Evolutionary conservation across 2,113 vertebrate genomes (phyloP).

Genomic region (Corythaixoides concolor): DNA sequence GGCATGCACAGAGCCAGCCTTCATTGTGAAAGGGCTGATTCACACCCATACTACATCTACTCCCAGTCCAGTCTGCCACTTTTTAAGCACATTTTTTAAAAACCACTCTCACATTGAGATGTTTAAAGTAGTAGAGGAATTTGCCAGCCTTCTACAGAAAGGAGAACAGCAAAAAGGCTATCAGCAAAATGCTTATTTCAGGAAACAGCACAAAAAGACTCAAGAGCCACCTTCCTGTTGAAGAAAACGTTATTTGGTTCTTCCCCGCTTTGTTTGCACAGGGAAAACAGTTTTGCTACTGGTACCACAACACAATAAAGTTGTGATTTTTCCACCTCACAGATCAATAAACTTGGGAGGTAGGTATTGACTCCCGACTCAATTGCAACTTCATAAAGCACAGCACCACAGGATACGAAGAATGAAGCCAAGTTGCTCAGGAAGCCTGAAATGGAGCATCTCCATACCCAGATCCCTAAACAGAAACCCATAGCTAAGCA

Average conservation of each 20-base stretch:
- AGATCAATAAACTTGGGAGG: background rate
- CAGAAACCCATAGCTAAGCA: background rate
- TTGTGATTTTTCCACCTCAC: background rate
- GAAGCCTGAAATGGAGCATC: background rate
- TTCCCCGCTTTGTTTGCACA: background rate
- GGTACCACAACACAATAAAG: background rate
- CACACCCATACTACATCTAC: background rate
- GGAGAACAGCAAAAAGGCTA: background rate
- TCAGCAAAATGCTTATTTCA: background rate
- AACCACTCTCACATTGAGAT: background rate
- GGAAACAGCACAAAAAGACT: background rate
- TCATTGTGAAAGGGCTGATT: slow-evolving; percentile 2
- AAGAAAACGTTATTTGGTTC: background rate
- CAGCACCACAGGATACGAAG: background rate
- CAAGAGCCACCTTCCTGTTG: background rate
- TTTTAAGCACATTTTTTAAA: background rate
- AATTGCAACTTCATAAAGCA: background rate
- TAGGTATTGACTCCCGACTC: background rate
- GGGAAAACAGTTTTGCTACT: background rate
- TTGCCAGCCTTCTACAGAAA: background rate
- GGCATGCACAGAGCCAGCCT: background rate
- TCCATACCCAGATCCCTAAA: background rate
- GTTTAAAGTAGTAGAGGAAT: background rate
- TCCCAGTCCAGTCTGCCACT: background rate
- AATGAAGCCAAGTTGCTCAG: background rate